These are phyloP conservation scores for Lagria hirta DNA, from an alignment of 2,888 invertebrate genomes.

Conservation along the genomic window DNA sequence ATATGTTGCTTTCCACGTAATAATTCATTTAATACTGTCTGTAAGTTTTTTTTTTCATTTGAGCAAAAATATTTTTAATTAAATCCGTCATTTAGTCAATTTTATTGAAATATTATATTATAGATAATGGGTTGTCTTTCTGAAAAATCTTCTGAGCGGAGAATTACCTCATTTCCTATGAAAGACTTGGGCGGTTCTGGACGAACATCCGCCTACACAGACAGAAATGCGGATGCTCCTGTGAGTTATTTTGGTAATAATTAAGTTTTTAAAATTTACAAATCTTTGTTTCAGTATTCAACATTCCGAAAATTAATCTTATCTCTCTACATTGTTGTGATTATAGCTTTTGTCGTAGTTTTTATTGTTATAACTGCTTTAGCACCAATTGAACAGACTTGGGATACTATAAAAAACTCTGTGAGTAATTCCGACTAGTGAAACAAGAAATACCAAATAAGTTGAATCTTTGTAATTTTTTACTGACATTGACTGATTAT, in stretches of 20 bases:
- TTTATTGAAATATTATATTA: slow-evolving; percentile 8
- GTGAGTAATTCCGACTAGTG: slow-evolving; percentile 11
- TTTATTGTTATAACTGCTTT: slow-evolving; percentile 74
- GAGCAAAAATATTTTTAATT: too few relatives aligned
- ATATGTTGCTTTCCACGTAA: slow-evolving; percentile 86
- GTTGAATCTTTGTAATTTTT: too few relatives aligned
- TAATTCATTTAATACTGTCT: slow-evolving; percentile 83
- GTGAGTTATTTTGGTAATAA: slow-evolving; percentile 56
- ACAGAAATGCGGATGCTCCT: slow-evolving; percentile 75
- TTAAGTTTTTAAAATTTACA: slow-evolving; percentile 10
- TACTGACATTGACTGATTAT: too few relatives aligned
- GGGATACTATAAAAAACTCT: slow-evolving; percentile 43
- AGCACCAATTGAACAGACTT: slow-evolving; percentile 71
- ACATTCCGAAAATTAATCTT: slow-evolving; percentile 75
- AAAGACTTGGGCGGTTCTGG: slow-evolving; percentile 73
- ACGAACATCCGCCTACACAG: slow-evolving; percentile 63
- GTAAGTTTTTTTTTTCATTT: too few relatives aligned
- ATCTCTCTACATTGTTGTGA: slow-evolving; percentile 73
- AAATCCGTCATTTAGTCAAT: slow-evolving; percentile 5
- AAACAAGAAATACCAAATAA: too few relatives aligned
- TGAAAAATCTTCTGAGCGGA: slow-evolving; percentile 70
- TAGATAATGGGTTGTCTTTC: slow-evolving; percentile 74
- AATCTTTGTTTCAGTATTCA: slow-evolving; percentile 66
- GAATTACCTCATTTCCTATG: slow-evolving; percentile 83
- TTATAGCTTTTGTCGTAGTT: slow-evolving; percentile 68